Percentiles rank a stretch among this genome's conserved stretches.
Evolutionary conservation across 2,888 invertebrate species (phyloP).

Genomic region (Harpalus rufipes): DNA sequence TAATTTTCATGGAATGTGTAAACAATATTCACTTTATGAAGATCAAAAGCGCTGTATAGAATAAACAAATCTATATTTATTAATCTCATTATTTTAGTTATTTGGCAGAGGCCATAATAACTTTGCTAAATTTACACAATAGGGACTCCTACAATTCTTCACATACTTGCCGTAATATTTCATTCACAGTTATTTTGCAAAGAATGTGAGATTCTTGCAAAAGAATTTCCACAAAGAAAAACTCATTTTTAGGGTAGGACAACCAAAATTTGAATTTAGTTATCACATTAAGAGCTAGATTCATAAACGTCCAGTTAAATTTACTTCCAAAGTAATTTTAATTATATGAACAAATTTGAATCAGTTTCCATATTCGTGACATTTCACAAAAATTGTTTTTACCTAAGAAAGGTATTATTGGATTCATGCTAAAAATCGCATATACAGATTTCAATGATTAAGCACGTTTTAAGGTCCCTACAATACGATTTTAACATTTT

Average conservation of each 20-base stretch:
- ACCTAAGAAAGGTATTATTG: no score
- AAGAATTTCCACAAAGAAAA: constrained; percentile 2
- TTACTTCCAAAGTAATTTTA: no score
- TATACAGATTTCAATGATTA: no score
- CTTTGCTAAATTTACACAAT: neutral
- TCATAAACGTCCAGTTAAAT: no score
- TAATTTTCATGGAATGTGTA: neutral
- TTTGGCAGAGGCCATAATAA: neutral
- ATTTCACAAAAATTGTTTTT: no score
- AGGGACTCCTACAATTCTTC: neutral
- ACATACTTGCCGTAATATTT: constrained; percentile 22
- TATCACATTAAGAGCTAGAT: neutral
- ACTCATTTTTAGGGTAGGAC: neutral
- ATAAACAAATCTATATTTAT: constrained; percentile 3
- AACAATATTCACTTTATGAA: neutral
- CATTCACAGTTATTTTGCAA: constrained; percentile 10
- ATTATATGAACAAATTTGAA: no score
- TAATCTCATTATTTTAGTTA: neutral
- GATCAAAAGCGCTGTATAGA: neutral
- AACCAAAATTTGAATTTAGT: neutral
- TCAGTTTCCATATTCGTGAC: no score
- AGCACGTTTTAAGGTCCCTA: no score
- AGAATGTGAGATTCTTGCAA: neutral
- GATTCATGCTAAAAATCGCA: no score
- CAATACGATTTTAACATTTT: no score